phyloP scores from a whole-genome alignment of 2,797 vertebrate species.

The Hypotaenidia okinawae region DNA sequence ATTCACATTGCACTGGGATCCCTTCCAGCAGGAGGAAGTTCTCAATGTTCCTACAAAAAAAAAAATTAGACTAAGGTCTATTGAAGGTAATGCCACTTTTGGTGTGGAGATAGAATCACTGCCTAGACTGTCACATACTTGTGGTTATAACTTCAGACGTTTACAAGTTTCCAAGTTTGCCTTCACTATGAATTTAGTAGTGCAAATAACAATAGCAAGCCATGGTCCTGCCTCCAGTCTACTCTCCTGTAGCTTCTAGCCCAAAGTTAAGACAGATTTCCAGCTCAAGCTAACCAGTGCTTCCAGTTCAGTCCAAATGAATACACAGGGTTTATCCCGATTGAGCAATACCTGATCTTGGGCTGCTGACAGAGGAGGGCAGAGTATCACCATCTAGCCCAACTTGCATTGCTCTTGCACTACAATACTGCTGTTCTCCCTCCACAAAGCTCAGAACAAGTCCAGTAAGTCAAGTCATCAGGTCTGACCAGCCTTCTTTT shows the following conservation, averaged over 20 bases:
- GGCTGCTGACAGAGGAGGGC: neutral
- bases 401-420: neutral
- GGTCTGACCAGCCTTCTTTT: neutral
- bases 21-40: constrained; percentile 44
- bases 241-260: neutral
- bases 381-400: neutral
- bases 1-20: neutral
- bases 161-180: neutral
- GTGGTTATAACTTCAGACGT: neutral
- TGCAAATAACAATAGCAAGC: accelerated
- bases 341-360: neutral
- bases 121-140: neutral
- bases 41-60: constrained; percentile 50
- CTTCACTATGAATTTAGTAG: neutral
- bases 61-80: neutral
- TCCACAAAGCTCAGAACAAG: neutral
- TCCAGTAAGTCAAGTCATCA: neutral
- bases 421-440: neutral
- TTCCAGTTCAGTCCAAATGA: neutral
- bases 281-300: neutral
- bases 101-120: neutral
- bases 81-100: neutral
- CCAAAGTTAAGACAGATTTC: neutral
- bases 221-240: neutral
- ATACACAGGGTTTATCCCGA: neutral